Evolutionary conservation across 2,797 vertebrate species (phyloP).

Genomic region (Oceanodroma leucorhoa): DNA sequence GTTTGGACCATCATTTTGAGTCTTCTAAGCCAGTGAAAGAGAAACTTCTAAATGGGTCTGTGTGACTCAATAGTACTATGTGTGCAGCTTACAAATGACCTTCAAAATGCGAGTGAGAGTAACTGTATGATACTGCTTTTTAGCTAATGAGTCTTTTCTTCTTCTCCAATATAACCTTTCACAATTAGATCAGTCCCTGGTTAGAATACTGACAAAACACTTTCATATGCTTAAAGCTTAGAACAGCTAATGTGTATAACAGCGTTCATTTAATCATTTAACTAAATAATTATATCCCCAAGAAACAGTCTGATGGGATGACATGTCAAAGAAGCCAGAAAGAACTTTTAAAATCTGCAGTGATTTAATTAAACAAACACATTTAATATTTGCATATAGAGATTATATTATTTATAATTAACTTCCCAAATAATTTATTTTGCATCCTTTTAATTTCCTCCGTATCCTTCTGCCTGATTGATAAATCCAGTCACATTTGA

Average conservation of each 20-base stretch:
- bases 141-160: not conserved
- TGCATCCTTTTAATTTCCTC: constrained; percentile 36
- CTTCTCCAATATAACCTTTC: not conserved
- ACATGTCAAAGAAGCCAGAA: constrained; percentile 30
- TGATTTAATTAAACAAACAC: constrained; percentile 57
- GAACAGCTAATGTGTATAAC: not conserved
- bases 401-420: constrained; percentile 68
- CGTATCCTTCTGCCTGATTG: not conserved
- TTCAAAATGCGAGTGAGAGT: not conserved
- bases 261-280: constrained; percentile 53
- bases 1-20: not conserved
- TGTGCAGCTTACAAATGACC: not conserved
- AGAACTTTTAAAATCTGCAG: constrained; percentile 41
- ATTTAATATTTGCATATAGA: constrained; percentile 62
- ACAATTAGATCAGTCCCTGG: not conserved
- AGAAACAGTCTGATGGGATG: constrained; percentile 36
- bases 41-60: not conserved
- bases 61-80: not conserved
- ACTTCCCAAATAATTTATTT: constrained; percentile 38
- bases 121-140: not conserved
- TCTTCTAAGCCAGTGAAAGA: not conserved
- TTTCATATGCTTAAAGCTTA: constrained; percentile 16
- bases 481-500: constrained; percentile 52
- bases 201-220: not conserved
- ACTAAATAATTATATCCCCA: constrained; percentile 48